phyloP scores from a whole-genome alignment of 2,797 vertebrate species.

The Pyrrhura leucotis region DNA sequence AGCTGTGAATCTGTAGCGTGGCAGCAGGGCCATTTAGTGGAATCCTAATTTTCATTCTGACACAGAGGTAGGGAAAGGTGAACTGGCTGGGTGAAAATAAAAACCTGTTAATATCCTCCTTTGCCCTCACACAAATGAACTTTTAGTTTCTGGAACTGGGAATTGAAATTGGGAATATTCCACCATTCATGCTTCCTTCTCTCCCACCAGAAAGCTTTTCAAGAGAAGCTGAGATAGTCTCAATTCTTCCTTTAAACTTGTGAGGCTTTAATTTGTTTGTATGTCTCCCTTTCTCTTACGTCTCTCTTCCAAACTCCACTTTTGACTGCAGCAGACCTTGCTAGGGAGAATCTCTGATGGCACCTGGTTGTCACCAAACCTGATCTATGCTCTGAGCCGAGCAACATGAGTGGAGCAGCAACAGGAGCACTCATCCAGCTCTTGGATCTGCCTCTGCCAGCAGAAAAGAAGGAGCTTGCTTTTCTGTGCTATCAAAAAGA shows the following conservation, averaged over 20 bases:
- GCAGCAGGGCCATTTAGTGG: neutral
- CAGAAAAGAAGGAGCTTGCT: neutral
- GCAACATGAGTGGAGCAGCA: neutral
- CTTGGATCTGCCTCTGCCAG: neutral
- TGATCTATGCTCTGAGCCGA: neutral
- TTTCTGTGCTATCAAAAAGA: neutral
- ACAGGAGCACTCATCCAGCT: accelerated
- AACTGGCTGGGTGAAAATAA: conserved; percentile 29
- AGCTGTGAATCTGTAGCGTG: conserved; percentile 55
- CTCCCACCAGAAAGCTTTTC: neutral
- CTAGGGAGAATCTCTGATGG: neutral
- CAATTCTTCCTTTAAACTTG: neutral
- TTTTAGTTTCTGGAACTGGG: neutral
- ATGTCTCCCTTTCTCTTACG: neutral
- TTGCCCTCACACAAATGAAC: neutral
- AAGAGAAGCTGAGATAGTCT: neutral
- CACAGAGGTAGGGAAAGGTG: conserved; percentile 16
- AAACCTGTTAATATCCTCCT: neutral
- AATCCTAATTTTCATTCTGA: conserved; percentile 51
- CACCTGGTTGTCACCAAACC: neutral
- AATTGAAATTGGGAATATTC: neutral
- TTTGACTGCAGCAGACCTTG: neutral
- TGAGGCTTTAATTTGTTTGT: neutral
- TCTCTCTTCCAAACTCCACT: neutral
- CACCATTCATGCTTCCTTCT: neutral